phyloP scores from a whole-genome alignment of 2,113 vertebrate species.

The cattle (Bos taurus) region DNA sequence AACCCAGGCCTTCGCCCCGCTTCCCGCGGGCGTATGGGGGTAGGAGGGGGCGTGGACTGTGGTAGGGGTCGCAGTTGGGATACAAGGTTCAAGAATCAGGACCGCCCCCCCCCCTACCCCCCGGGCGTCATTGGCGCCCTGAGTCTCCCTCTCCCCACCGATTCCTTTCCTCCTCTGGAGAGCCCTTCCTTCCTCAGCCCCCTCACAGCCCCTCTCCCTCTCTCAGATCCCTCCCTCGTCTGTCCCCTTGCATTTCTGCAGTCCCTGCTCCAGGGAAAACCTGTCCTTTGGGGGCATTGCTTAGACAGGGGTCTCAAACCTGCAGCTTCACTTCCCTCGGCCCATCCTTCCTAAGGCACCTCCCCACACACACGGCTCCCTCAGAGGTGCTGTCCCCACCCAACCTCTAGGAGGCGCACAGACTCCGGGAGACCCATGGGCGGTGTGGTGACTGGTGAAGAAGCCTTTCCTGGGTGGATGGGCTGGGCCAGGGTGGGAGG shows the following conservation, averaged over 20 bases:
- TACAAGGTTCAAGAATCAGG: background rate
- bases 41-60: background rate
- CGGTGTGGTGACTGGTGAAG: background rate
- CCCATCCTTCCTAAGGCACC: background rate
- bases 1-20: background rate
- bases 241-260: background rate
- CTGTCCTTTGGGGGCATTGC: background rate
- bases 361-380: background rate
- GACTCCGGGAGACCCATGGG: background rate
- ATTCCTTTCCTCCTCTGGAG: background rate
- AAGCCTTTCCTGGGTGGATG: background rate
- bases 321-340: background rate
- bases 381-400: background rate
- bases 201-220: too few species aligned
- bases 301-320: background rate
- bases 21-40: background rate
- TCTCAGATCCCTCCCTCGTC: background rate
- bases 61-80: background rate
- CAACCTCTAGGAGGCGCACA: background rate
- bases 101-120: background rate
- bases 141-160: background rate
- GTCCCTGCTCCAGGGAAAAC: background rate
- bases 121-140: background rate
- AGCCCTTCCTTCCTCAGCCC: background rate
- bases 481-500: background rate